A percentile compares a stretch with the other conserved stretches of the same genome.
Evolutionary conservation across 2,113 vertebrate species (phyloP).

Genomic region (Ardeotis arabs): DNA sequence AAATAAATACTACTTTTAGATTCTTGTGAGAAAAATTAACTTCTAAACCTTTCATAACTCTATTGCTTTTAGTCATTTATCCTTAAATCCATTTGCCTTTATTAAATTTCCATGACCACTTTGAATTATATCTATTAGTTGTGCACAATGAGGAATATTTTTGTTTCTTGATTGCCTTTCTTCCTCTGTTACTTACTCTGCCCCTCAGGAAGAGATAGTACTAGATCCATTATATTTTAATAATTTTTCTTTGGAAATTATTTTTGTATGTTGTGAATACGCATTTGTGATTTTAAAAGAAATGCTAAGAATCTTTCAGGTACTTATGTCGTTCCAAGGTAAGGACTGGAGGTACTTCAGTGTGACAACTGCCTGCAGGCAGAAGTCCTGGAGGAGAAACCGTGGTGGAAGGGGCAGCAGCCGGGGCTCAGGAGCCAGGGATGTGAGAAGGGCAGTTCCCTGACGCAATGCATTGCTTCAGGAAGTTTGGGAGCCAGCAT

Average conservation of each 20-base stretch:
- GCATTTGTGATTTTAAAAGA: rapidly evolving
- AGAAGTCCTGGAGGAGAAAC: not conserved
- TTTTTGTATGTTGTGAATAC: not conserved
- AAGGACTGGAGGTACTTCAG: not conserved
- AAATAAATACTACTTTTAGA: not conserved
- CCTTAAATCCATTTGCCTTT: not conserved
- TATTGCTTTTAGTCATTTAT: not conserved
- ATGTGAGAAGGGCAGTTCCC: not conserved
- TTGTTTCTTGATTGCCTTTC: not conserved
- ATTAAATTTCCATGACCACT: not conserved
- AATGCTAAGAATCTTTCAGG: not conserved
- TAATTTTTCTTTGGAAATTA: not conserved
- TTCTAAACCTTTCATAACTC: not conserved
- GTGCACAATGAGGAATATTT: not conserved
- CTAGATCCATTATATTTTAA: not conserved
- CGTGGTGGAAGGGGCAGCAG: not conserved
- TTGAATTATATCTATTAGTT: not conserved
- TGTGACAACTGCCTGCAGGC: rapidly evolving
- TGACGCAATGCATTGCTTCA: not conserved
- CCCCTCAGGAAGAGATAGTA: not conserved
- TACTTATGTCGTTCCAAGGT: not conserved
- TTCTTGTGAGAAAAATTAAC: not conserved
- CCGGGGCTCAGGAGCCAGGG: not conserved
- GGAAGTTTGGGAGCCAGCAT: not conserved
- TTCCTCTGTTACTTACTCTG: not conserved